phyloP scores from a whole-genome alignment of 2,113 vertebrate species.

The Aphelocoma coerulescens region DNA sequence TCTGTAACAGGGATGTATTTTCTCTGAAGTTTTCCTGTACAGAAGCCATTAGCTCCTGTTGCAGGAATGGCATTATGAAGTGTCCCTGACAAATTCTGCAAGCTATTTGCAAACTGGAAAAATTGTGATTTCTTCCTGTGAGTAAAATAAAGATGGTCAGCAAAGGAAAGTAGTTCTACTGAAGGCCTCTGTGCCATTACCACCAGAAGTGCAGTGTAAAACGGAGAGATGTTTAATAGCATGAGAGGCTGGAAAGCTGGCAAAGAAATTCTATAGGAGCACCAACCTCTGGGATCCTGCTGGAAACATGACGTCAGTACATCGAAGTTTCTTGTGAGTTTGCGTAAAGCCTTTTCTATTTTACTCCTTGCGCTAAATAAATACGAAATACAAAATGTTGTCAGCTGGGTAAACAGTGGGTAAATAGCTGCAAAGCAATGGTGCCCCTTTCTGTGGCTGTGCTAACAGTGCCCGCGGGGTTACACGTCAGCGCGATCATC shows the following conservation, averaged over 20 bases:
- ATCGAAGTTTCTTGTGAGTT: background rate
- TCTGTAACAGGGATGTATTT: too few species aligned
- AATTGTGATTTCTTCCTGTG: too few species aligned
- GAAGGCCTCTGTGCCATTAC: too few species aligned
- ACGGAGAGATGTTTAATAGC: background rate
- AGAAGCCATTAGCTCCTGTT: too few species aligned
- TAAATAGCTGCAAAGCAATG: background rate
- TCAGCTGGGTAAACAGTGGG: background rate
- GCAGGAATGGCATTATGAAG: too few species aligned
- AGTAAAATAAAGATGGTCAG: too few species aligned
- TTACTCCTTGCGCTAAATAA: background rate
- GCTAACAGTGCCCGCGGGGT: background rate
- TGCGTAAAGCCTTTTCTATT: background rate
- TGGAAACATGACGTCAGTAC: background rate
- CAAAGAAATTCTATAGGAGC: background rate
- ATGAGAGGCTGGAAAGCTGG: background rate
- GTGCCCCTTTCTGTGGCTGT: background rate
- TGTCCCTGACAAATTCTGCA: too few species aligned
- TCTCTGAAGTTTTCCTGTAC: too few species aligned
- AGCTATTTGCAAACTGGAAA: too few species aligned
- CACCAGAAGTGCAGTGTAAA: too few species aligned
- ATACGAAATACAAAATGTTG: background rate
- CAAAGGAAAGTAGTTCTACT: too few species aligned
- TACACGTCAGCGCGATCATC: slow-evolving; percentile 16
- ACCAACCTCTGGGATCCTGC: background rate